Evolutionary conservation across 2,797 vertebrate species (phyloP).

Genomic region (Decapterus maruadsi): DNA sequence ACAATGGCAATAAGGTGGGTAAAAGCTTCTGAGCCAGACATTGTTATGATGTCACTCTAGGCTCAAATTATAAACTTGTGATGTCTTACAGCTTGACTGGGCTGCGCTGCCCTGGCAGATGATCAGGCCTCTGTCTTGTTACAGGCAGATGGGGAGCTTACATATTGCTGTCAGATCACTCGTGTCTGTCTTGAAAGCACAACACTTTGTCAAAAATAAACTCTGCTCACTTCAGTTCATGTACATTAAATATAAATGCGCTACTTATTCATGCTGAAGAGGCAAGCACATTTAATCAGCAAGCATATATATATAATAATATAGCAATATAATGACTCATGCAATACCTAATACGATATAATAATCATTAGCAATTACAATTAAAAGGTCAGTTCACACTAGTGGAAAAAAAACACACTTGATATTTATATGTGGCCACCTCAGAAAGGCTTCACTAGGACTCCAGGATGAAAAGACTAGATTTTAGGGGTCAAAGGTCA

Average conservation of each 20-base stretch:
- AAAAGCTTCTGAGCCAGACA: constrained; percentile 65
- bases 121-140: constrained; percentile 27
- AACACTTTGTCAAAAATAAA: constrained; percentile 23
- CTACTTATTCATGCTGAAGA: constrained; percentile 10
- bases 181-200: not conserved
- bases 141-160: constrained; percentile 41
- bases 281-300: not conserved
- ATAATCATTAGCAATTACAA: not conserved
- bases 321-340: not conserved
- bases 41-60: constrained; percentile 66
- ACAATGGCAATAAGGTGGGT: constrained; percentile 97
- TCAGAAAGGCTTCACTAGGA: no score
- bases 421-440: no score
- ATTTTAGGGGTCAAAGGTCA: no score
- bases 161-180: constrained; percentile 18
- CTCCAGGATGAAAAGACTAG: no score
- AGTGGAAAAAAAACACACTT: not conserved
- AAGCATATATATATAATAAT: no score
- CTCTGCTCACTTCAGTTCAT: constrained; percentile 12
- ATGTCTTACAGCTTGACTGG: constrained; percentile 45
- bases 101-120: constrained; percentile 18
- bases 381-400: not conserved
- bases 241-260: constrained; percentile 23
- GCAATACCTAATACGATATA: not conserved
- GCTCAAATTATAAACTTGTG: constrained; percentile 54